A percentile compares a stretch with the other conserved stretches of the same genome.
Conservation (phyloP, 35 echinoderm and acorn worm species). For the Nesometra sesokonis region DNA sequence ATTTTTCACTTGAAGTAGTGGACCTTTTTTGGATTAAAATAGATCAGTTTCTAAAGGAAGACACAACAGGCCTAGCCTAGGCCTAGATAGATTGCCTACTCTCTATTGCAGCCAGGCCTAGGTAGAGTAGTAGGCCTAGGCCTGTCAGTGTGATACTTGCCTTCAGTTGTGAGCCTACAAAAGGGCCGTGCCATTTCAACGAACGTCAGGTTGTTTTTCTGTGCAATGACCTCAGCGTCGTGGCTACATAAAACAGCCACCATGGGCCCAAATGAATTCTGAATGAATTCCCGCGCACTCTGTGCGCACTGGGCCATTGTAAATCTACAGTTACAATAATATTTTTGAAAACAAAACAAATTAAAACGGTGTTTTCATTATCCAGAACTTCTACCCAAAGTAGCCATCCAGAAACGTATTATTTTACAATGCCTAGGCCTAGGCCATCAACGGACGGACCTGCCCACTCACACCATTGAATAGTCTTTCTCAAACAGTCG, state of each 20-base stretch:
- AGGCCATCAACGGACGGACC: not conserved
- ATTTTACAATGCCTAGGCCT: not conserved
- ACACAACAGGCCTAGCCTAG: not conserved
- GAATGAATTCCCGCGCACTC: constrained; percentile 84
- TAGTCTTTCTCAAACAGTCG: not conserved
- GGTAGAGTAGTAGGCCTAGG: no score
- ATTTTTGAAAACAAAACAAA: not conserved
- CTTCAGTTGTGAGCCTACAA: constrained; percentile 81
- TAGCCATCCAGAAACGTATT: not conserved
- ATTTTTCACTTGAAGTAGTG: no score
- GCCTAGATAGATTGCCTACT: not conserved
- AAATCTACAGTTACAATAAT: not conserved
- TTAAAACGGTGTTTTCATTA: not conserved
- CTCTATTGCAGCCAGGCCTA: no score
- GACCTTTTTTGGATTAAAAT: no score
- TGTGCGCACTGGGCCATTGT: constrained; percentile 87
- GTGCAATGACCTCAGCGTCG: constrained; percentile 91
- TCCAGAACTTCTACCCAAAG: not conserved
- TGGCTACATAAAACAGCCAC: constrained; percentile 93
- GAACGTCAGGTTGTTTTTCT: constrained; percentile 94
- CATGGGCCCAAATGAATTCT: constrained; percentile 92
- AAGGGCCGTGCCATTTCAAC: constrained; percentile 93
- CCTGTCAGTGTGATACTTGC: constrained; percentile 5
- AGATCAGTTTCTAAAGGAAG: not conserved
- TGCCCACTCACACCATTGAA: not conserved